Evolutionary conservation across 2,888 invertebrate genomes (phyloP).

Genomic region (Agrotis clavis): DNA sequence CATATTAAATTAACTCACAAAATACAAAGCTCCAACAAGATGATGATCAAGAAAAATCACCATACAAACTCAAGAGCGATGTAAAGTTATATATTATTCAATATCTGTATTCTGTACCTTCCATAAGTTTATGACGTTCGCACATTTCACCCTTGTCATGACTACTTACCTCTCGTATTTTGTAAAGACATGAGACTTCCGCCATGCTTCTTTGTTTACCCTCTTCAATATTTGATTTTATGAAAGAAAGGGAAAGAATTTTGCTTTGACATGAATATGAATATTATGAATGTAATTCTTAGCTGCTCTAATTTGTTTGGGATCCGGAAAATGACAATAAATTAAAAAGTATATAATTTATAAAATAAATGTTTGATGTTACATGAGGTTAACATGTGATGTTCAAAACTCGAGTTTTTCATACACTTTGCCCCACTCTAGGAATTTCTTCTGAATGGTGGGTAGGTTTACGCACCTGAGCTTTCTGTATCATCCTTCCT

Average conservation of each 20-base stretch:
- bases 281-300: conserved; percentile 27
- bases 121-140: conserved; percentile 59
- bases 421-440: no score
- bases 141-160: conserved; percentile 59
- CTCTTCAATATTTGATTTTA: conserved; percentile 60
- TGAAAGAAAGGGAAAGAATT: conserved; percentile 36
- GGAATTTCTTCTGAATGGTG: no score
- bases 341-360: background rate
- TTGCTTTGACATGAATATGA: conserved; percentile 8
- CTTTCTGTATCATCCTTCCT: no score
- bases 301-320: conserved; percentile 15
- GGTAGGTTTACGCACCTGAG: no score
- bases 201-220: conserved; percentile 47
- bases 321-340: background rate
- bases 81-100: conserved; percentile 57
- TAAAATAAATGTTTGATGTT: background rate
- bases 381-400: background rate
- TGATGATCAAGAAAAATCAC: conserved; percentile 41
- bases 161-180: conserved; percentile 48
- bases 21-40: background rate
- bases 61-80: conserved; percentile 16
- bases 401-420: no score
- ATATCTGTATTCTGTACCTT: conserved; percentile 43
- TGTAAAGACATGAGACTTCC: conserved; percentile 42
- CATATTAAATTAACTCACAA: background rate